Evolutionary conservation across 2,113 vertebrate genomes (phyloP).

Genomic region (Psephotus haematonotus): DNA sequence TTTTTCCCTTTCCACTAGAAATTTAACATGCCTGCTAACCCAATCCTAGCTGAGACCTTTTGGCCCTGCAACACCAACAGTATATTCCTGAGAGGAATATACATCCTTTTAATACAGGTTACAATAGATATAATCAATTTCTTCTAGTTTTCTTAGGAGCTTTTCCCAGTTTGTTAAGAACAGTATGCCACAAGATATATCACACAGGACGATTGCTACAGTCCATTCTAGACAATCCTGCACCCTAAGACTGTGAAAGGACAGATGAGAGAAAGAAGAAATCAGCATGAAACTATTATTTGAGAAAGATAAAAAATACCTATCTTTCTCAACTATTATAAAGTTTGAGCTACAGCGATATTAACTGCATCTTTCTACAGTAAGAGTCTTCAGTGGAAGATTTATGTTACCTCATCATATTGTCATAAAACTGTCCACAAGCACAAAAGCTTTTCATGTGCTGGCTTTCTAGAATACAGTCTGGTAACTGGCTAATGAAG

Average conservation of each 20-base stretch:
- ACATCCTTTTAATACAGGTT: neutral
- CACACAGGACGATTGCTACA: neutral
- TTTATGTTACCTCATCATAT: neutral
- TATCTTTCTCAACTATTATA: neutral
- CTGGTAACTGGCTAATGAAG: slow-evolving; percentile 56
- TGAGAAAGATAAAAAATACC: neutral
- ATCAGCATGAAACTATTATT: neutral
- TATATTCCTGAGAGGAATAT: neutral
- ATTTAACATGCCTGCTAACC: neutral
- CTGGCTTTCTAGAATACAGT: slow-evolving; percentile 7
- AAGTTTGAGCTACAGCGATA: neutral
- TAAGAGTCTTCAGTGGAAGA: neutral
- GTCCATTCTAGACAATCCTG: neutral
- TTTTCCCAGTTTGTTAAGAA: neutral
- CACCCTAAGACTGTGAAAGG: neutral
- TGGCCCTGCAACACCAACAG: neutral
- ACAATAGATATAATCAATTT: neutral
- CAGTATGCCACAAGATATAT: neutral
- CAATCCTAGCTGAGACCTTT: neutral
- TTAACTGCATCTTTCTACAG: neutral
- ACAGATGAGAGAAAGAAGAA: neutral
- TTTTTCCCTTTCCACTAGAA: neutral
- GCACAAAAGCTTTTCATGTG: neutral
- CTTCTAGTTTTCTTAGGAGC: neutral
- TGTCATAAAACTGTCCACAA: neutral